Evolutionary conservation across 23 tunicate genomes (phyloP).

Genomic region (Trididemnum nubilum): DNA sequence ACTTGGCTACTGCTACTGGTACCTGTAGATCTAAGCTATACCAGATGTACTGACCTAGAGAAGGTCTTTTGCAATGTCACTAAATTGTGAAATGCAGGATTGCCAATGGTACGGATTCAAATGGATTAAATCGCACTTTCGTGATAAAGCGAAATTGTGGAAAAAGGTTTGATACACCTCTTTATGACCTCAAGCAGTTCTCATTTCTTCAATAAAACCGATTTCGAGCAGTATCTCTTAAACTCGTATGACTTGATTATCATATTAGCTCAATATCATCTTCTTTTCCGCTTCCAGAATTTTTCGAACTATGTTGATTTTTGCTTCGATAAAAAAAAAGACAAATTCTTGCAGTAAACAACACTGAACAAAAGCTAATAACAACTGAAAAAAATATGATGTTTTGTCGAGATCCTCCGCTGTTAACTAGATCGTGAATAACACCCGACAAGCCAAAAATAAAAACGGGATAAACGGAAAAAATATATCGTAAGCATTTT

Average conservation of each 20-base stretch:
- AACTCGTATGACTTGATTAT: not conserved
- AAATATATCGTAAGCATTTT: slow-evolving; percentile 29
- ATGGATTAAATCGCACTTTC: no score
- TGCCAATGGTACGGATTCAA: no score
- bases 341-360: not conserved
- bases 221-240: no score
- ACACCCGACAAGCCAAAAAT: slow-evolving; percentile 30
- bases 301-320: not conserved
- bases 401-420: not conserved
- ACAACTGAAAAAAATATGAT: not conserved
- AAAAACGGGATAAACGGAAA: slow-evolving; percentile 33
- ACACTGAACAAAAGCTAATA: not conserved
- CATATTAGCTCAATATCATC: not conserved
- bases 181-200: no score
- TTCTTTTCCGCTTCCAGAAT: not conserved
- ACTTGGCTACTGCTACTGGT: no score
- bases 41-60: no score
- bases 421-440: not conserved
- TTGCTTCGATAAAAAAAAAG: not conserved
- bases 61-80: no score
- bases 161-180: no score
- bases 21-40: no score
- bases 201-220: no score
- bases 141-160: no score
- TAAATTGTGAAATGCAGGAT: no score